These are phyloP conservation scores for Macrosoma leucophasiata DNA, from an alignment of 2,888 invertebrate genomes.

Conservation along the genomic window DNA sequence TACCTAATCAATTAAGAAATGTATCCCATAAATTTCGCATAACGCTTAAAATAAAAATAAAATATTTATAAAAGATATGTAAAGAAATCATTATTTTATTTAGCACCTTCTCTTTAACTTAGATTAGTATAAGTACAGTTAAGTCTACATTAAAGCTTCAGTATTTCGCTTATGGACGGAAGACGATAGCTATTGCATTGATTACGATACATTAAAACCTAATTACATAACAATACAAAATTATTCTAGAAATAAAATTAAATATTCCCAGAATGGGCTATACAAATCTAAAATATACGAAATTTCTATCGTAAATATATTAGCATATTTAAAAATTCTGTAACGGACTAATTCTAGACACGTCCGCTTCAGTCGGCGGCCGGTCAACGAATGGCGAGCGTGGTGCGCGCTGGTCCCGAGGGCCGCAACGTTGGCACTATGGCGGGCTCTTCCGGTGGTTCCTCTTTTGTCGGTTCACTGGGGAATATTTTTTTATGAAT, in stretches of 20 bases:
- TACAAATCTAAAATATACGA: too few relatives aligned
- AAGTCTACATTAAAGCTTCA: slow-evolving; percentile 64
- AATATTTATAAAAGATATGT: neutral
- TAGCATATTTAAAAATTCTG: too few relatives aligned
- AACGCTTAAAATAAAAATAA: slow-evolving; percentile 15
- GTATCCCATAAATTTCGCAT: too few relatives aligned
- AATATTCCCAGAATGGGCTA: too few relatives aligned
- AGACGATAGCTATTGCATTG: slow-evolving; percentile 45
- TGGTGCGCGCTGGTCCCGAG: slow-evolving; percentile 45
- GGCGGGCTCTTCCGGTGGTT: slow-evolving; percentile 46
- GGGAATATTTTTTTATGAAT: too few relatives aligned
- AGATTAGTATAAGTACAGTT: slow-evolving; percentile 38
- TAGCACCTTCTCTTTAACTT: slow-evolving; percentile 30
- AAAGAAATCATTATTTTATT: slow-evolving; percentile 20
- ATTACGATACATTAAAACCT: too few relatives aligned
- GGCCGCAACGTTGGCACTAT: slow-evolving; percentile 61
- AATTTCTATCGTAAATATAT: too few relatives aligned
- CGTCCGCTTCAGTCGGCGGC: slow-evolving; percentile 2
- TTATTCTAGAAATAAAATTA: too few relatives aligned
- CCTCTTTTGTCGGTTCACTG: slow-evolving; percentile 45
- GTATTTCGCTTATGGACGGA: slow-evolving; percentile 50
- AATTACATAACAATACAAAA: too few relatives aligned
- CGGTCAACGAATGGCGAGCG: slow-evolving; percentile 41
- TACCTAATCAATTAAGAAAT: too few relatives aligned
- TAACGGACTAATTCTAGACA: too few relatives aligned